phyloP scores from a whole-genome alignment of 2,113 vertebrate species.

The Hiodon alosoides region DNA sequence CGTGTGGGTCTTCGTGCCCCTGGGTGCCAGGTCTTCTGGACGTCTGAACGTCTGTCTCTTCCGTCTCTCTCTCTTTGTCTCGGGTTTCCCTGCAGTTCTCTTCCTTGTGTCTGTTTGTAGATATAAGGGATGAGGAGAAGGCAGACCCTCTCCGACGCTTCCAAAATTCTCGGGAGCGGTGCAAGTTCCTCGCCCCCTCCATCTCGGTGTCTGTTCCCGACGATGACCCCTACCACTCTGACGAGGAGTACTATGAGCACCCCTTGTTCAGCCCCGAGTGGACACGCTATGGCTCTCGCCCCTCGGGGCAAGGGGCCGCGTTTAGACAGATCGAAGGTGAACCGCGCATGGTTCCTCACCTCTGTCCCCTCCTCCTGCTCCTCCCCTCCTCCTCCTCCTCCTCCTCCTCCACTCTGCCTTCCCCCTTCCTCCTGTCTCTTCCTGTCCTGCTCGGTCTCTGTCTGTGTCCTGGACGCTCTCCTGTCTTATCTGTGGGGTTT shows the following conservation, averaged over 20 bases:
- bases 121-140: conserved; percentile 90
- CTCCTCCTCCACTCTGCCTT: conserved; percentile 31
- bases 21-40: conserved; percentile 38
- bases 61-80: conserved; percentile 56
- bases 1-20: conserved; percentile 45
- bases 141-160: conserved; percentile 77
- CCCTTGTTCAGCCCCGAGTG: conserved; percentile 91
- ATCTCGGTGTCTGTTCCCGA: conserved; percentile 88
- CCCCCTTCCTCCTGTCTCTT: conserved; percentile 23
- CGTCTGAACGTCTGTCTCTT: conserved; percentile 40
- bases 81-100: conserved; percentile 82
- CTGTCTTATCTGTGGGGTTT: conserved; percentile 36
- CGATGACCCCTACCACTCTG: conserved; percentile 85
- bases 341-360: conserved; percentile 80
- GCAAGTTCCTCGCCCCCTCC: conserved; percentile 81
- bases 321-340: conserved; percentile 90
- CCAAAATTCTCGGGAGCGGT: conserved; percentile 75
- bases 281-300: conserved; percentile 72
- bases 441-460: conserved; percentile 37
- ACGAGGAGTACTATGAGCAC: conserved; percentile 90
- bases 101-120: conserved; percentile 93
- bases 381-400: conserved; percentile 29
- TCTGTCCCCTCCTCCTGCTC: conserved; percentile 36
- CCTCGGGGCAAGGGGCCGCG: conserved; percentile 76
- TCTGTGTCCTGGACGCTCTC: conserved; percentile 41